A percentile compares a stretch with the other conserved stretches of the same genome.
Conservation (phyloP, 2,113 vertebrate genomes). For the Cyanoramphus novaezelandiae region DNA sequence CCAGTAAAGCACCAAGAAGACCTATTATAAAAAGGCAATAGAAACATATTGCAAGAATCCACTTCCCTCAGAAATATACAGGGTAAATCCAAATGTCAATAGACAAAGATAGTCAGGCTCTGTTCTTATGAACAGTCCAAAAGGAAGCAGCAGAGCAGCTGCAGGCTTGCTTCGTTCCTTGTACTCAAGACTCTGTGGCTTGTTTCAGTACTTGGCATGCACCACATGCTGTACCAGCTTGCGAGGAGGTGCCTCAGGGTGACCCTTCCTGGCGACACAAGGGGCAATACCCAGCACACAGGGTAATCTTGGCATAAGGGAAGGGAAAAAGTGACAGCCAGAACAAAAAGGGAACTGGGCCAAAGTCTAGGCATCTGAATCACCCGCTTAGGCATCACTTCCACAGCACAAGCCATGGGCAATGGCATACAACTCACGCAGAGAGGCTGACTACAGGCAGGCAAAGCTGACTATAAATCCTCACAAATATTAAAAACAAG, state of each 20-base stretch:
- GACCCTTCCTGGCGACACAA: fast-evolving
- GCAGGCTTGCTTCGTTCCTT: neutral
- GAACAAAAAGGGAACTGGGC: neutral
- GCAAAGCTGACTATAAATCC: neutral
- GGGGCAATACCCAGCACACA: neutral
- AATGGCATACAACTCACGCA: neutral
- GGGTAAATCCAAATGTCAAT: neutral
- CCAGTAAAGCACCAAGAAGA: neutral
- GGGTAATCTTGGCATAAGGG: neutral
- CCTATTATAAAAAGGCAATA: neutral
- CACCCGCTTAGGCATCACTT: neutral
- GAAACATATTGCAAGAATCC: neutral
- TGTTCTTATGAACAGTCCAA: fast-evolving
- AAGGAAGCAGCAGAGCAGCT: neutral
- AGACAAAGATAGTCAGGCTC: neutral
- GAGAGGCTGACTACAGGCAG: neutral
- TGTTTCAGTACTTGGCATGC: fast-evolving
- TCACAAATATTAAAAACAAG: neutral
- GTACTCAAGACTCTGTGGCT: fast-evolving
- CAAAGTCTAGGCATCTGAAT: neutral
- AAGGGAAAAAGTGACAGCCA: neutral
- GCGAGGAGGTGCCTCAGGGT: neutral
- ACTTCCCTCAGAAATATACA: neutral
- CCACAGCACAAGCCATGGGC: neutral
- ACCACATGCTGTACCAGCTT: neutral